Base-by-base conservation (phyloP, 2,888 invertebrate genomes). In the Chaetogeoica ovagalla region DNA sequence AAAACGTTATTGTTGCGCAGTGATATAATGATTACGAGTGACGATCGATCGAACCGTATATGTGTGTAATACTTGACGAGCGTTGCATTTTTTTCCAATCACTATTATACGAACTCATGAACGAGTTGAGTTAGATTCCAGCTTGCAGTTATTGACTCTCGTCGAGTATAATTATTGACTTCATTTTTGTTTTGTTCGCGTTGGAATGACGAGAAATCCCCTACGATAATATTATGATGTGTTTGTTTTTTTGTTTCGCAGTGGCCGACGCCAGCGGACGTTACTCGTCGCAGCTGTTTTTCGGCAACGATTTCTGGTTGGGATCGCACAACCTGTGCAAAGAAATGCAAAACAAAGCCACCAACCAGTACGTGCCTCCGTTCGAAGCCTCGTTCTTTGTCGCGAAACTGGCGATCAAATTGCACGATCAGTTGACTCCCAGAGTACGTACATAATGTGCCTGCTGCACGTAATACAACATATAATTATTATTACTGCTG, bases 251-350 rank as follows among this genome's bases (percentile, higher is more conserved):
- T 30, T 30, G 30, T 30, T 65, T 82, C 87, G 62, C 85, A 91
- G 91, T 91, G 90, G 89, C 90, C 83, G 91, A 91, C 86, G 92
- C 93, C 37, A 91, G 92, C 84, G 93, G 93, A 0, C 90, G 92
- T 83, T 93, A 93, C 86, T 90, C 92, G 19, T 91, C 91, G 2
- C 92, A 92, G 86, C 93, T 92, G 89, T 92, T 92, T 87, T 93
- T 92, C 89, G 93, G 93, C 81, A 93, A 93, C 87, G 91, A 92
- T 86, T 93, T 92, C 86, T 93, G 93, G 93, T 90, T 91, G 82
- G 93, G 93, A 79, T 93, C 93, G 0, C 88, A 91, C 81, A 90
- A 90, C 84, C 89, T 92, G 57, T 93, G 93, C 86, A 82, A 77
- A 37, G 85, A 85, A 85, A 85, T 83, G 82, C 85, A 70, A 85